A percentile compares a stretch with the other conserved stretches of the same genome.
Evolutionary conservation across 2,113 vertebrate genomes (phyloP).

Genomic region (Eulemur macaco): DNA sequence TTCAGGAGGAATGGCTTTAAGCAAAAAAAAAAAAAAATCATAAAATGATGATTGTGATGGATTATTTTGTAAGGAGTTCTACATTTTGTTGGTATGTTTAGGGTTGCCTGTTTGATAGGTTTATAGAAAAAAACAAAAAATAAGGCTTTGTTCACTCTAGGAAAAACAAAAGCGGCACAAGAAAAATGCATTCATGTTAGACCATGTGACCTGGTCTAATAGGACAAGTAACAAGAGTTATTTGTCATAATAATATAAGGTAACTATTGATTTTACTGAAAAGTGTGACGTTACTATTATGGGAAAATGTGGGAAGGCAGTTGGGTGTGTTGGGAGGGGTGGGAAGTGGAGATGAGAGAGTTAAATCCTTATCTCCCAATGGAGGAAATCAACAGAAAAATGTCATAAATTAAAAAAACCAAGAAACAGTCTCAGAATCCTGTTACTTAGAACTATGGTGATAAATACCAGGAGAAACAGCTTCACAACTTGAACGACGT

Average conservation of each 20-base stretch:
- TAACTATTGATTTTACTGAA: background rate
- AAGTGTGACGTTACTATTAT: background rate
- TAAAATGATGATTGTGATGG: background rate
- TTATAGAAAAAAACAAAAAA: background rate
- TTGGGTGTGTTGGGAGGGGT: background rate
- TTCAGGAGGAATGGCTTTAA: background rate
- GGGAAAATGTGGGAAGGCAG: background rate
- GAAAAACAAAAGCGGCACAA: background rate
- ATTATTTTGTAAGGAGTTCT: background rate
- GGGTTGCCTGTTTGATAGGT: background rate
- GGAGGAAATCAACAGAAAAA: background rate
- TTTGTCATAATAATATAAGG: background rate
- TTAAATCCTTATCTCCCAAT: background rate
- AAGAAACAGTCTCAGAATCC: background rate
- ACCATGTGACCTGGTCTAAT: background rate
- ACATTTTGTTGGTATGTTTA: background rate
- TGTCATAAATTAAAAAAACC: background rate
- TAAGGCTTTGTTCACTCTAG: background rate
- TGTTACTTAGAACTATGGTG: background rate
- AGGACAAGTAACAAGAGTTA: background rate
- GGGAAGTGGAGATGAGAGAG: background rate
- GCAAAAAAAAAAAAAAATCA: background rate
- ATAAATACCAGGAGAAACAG: background rate
- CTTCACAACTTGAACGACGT: background rate
- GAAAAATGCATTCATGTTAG: background rate